Conservation (phyloP, 2,797 vertebrate species). For the Mormyrops boulengeri region DNA sequence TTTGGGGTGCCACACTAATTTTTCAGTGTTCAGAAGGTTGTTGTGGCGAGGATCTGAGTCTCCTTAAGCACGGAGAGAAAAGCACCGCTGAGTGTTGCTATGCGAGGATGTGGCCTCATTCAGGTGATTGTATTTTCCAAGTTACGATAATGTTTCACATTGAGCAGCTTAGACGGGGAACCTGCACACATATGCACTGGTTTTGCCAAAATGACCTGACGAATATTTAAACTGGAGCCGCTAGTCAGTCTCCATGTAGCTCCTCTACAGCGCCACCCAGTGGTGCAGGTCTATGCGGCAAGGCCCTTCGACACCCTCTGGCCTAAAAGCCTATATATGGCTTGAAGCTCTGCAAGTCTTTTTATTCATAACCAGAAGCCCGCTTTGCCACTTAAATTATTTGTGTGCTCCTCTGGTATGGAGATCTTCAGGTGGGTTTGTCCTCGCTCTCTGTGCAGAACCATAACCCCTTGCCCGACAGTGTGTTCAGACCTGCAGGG, state of each 20-base stretch:
- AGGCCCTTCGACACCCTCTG: background rate
- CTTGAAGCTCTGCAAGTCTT: background rate
- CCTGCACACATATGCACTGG: conserved; percentile 19
- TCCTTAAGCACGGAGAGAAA: conserved; percentile 9
- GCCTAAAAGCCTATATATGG: background rate
- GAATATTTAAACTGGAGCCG: background rate
- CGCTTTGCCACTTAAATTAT: background rate
- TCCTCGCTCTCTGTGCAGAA: background rate
- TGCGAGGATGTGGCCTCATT: background rate
- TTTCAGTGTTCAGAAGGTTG: conserved; percentile 26
- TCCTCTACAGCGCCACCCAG: background rate
- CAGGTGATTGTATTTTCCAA: background rate
- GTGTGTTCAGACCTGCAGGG: background rate
- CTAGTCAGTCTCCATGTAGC: background rate
- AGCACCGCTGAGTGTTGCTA: background rate
- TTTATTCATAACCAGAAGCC: background rate
- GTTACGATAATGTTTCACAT: conserved; percentile 24
- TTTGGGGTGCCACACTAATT: background rate
- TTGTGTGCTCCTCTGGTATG: background rate
- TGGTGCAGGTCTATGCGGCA: background rate
- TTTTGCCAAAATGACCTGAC: background rate
- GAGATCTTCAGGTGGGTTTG: background rate
- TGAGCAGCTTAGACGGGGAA: background rate
- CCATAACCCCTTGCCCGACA: background rate
- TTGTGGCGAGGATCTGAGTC: background rate